Conservation (phyloP, 1,140 invertebrate species). For the Aethina tumida region DNA sequence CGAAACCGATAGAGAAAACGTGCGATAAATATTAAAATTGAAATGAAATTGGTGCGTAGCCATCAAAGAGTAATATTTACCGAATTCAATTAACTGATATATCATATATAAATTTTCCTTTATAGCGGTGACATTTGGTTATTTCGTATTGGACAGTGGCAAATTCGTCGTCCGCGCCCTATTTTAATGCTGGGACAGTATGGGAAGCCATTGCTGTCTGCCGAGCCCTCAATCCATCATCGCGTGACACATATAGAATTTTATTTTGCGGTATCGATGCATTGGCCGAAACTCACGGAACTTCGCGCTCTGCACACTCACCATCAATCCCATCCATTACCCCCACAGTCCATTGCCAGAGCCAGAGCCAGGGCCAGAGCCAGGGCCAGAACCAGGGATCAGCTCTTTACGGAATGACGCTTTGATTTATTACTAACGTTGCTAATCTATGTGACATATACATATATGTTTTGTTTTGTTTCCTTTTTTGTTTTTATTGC, state of each 20-base stretch:
- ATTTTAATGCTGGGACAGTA: slow-evolving; percentile 2
- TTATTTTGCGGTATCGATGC: slow-evolving; percentile 34
- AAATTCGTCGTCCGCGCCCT: slow-evolving; percentile 3
- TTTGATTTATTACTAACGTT: slow-evolving; percentile 36
- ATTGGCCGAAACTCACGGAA: slow-evolving; percentile 16
- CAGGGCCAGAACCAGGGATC: slow-evolving; percentile 3
- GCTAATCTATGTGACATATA: slow-evolving; percentile 37
- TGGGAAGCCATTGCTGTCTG: slow-evolving; percentile 9
- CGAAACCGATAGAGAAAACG: too few species aligned
- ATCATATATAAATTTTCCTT: slow-evolving; percentile 28
- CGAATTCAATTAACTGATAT: slow-evolving; percentile 32
- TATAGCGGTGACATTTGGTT: slow-evolving; percentile 23
- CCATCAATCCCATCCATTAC: too few species aligned
- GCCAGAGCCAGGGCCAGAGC: too few species aligned
- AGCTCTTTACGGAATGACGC: slow-evolving; percentile 30
- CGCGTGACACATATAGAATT: slow-evolving; percentile 30
- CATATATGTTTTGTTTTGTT: too few species aligned
- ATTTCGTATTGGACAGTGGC: neutral
- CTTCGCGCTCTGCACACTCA: neutral
- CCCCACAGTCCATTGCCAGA: too few species aligned
- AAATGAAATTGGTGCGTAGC: slow-evolving; percentile 22
- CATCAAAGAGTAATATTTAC: slow-evolving; percentile 27
- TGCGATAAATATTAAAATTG: slow-evolving; percentile 26
- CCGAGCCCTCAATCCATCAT: slow-evolving; percentile 15
- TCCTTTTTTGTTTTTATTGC: slow-evolving; percentile 39